Conservation (phyloP, 2,888 invertebrate genomes). For the Acronicta alni region DNA sequence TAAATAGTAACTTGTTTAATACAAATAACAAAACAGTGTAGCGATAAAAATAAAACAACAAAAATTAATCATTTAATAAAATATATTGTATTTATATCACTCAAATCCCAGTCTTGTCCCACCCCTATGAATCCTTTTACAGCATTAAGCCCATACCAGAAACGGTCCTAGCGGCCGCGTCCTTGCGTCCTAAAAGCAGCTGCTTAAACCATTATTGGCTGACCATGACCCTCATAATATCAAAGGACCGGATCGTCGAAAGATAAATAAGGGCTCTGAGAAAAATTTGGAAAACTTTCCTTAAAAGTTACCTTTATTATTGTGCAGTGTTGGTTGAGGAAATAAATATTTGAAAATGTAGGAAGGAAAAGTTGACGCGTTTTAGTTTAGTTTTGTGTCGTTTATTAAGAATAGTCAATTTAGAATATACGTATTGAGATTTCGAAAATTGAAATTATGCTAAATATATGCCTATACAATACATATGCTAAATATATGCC, state of each 20-base stretch:
- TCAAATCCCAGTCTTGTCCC: not conserved
- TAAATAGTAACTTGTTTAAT: not conserved
- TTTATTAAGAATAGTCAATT: too few relatives aligned
- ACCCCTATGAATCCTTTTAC: constrained; percentile 34
- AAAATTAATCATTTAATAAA: not conserved
- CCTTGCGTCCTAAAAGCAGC: constrained; percentile 44
- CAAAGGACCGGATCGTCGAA: constrained; percentile 37
- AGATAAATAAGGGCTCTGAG: constrained; percentile 39
- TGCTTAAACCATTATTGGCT: constrained; percentile 47
- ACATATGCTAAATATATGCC: too few relatives aligned
- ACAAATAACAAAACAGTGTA: not conserved
- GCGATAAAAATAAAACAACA: too few relatives aligned
- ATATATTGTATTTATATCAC: not conserved
- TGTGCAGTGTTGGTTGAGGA: constrained; percentile 10
- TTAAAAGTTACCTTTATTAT: constrained; percentile 8
- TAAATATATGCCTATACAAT: too few relatives aligned
- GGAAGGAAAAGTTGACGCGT: not conserved
- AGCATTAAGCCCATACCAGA: constrained; percentile 41
- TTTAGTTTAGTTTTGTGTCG: too few relatives aligned
- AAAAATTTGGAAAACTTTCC: constrained; percentile 29
- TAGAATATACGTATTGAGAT: too few relatives aligned
- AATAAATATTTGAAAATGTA: not conserved
- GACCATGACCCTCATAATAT: constrained; percentile 56
- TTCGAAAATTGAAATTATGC: too few relatives aligned
- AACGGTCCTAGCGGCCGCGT: constrained; percentile 37